Conservation (phyloP, 2,797 vertebrate genomes). For the Myotis daubentonii region DNA sequence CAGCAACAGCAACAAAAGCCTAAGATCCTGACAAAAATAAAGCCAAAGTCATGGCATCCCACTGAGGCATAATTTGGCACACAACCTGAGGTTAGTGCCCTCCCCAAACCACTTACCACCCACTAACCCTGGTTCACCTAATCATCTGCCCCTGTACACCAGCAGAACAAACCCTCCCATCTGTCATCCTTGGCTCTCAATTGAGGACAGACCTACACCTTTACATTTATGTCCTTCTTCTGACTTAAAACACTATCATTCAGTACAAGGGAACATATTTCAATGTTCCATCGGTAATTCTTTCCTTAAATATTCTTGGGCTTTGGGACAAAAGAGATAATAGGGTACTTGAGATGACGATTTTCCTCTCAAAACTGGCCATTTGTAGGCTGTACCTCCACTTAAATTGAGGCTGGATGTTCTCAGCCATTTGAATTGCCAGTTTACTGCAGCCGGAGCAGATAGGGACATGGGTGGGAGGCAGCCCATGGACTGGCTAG, state of each 20-base stretch:
- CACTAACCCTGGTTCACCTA: not conserved
- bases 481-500: not conserved
- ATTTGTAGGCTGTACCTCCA: conserved; percentile 47
- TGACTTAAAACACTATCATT: conserved; percentile 50
- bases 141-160: not conserved
- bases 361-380: conserved; percentile 68
- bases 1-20: not conserved
- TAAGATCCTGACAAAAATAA: not conserved
- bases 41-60: not conserved
- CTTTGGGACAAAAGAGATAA: conserved; percentile 59
- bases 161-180: not conserved
- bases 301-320: conserved; percentile 52
- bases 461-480: not conserved
- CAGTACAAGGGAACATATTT: not conserved
- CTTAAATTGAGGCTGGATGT: conserved; percentile 39
- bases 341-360: conserved; percentile 37
- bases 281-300: conserved; percentile 26
- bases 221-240: conserved; percentile 23
- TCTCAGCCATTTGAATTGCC: conserved; percentile 44
- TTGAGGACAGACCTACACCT: conserved; percentile 4
- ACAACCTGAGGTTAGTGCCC: not conserved
- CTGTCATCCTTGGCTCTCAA: not conserved
- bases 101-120: not conserved
- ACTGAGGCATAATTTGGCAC: not conserved
- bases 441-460: conserved; percentile 10